These are phyloP conservation scores for Montipora efflorescens DNA, from an alignment of 64 coral and sea anemone genomes.

Conservation along the genomic window DNA sequence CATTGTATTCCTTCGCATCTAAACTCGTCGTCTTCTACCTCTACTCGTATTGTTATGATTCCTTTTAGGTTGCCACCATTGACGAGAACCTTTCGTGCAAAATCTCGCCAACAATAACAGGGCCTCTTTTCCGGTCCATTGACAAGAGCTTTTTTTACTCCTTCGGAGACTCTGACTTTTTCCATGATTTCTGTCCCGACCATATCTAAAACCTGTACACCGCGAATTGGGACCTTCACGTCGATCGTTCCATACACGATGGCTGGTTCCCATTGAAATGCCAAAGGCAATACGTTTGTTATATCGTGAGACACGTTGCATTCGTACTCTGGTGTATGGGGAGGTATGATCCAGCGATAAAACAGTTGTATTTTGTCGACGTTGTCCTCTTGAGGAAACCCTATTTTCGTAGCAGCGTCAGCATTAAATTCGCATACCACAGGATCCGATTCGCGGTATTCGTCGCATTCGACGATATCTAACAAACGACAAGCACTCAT, in stretches of 20 bases:
- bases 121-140: not conserved
- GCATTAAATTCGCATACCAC: not conserved
- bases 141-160: not conserved
- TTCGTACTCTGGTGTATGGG: not conserved
- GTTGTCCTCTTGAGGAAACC: not conserved
- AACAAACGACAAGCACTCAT: not conserved
- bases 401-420: not conserved
- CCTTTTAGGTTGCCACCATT: not conserved
- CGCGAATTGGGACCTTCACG: not conserved
- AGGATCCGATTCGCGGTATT: not conserved
- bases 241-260: not conserved
- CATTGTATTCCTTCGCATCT: slow-evolving; percentile 2
- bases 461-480: not conserved
- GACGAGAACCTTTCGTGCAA: too few species aligned
- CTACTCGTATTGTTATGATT: not conserved
- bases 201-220: not conserved
- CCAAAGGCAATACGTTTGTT: not conserved
- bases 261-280: not conserved
- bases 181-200: not conserved
- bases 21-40: not conserved
- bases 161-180: not conserved
- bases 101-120: slow-evolving; percentile 1
- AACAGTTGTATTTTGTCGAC: not conserved
- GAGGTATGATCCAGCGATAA: not conserved
- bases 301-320: not conserved